phyloP scores from a whole-genome alignment of 1,140 invertebrate species.

The Rhopalosiphum padi region DNA sequence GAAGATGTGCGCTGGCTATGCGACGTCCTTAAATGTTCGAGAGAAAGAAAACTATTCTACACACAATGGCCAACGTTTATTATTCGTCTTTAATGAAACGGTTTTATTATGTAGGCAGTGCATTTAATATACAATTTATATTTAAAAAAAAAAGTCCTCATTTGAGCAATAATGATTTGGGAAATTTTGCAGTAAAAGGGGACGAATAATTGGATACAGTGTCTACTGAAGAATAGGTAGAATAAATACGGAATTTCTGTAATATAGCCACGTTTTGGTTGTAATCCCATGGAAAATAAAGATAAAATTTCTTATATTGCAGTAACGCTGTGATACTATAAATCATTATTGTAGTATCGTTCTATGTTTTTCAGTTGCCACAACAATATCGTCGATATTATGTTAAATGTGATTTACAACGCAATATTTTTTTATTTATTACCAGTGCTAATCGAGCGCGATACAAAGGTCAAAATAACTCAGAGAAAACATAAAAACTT shows the following conservation, averaged over 20 bases:
- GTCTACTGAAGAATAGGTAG: background rate
- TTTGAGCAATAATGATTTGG: background rate
- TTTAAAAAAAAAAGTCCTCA: background rate
- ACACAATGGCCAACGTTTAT: background rate
- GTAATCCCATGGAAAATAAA: background rate
- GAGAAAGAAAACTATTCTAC: background rate
- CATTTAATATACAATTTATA: constrained; percentile 4
- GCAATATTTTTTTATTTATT: constrained; percentile 14
- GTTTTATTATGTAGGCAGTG: background rate
- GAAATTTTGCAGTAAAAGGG: background rate
- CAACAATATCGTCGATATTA: constrained; percentile 8
- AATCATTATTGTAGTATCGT: background rate
- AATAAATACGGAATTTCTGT: background rate
- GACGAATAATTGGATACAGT: background rate
- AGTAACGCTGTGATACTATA: background rate
- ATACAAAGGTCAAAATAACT: constrained; percentile 17
- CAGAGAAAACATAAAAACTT: background rate
- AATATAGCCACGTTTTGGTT: background rate
- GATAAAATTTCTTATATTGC: background rate
- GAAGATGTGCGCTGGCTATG: background rate
- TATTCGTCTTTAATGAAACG: background rate
- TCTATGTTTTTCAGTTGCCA: constrained; percentile 14
- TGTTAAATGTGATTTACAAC: background rate
- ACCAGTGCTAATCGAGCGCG: constrained; percentile 3
- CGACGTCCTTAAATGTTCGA: background rate